phyloP scores from a whole-genome alignment of 2,113 vertebrate species.

The Pseudonaja textilis region DNA sequence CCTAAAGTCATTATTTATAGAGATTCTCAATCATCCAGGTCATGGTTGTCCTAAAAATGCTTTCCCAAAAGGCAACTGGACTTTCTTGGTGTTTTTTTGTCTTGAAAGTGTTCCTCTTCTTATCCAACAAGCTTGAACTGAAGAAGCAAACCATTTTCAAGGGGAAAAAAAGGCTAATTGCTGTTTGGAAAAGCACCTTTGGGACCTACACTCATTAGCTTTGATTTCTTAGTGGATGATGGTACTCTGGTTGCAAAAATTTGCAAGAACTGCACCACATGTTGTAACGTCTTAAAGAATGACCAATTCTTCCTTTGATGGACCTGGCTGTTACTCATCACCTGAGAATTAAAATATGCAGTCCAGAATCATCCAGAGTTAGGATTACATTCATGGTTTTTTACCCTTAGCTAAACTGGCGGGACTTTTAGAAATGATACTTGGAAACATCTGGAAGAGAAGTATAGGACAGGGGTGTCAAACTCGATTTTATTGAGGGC shows the following conservation, averaged over 20 bases:
- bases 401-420: not conserved
- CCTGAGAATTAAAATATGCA: not conserved
- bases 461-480: no score
- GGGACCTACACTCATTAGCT: constrained; percentile 11
- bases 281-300: not conserved
- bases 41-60: no score
- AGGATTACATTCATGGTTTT: not conserved
- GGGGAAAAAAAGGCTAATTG: no score
- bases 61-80: no score
- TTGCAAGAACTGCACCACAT: not conserved
- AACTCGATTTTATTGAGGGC: no score
- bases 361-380: not conserved
- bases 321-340: not conserved
- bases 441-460: not conserved
- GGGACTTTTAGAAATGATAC: not conserved
- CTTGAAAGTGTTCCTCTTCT: no score
- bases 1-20: not conserved
- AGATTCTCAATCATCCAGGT: no score
- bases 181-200: no score
- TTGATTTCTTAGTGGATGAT: constrained; percentile 23
- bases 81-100: no score
- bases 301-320: not conserved
- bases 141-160: no score
- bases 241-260: not conserved
- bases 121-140: no score